phyloP scores from a whole-genome alignment of 2,113 vertebrate species.

The Panthera tigris region DNA sequence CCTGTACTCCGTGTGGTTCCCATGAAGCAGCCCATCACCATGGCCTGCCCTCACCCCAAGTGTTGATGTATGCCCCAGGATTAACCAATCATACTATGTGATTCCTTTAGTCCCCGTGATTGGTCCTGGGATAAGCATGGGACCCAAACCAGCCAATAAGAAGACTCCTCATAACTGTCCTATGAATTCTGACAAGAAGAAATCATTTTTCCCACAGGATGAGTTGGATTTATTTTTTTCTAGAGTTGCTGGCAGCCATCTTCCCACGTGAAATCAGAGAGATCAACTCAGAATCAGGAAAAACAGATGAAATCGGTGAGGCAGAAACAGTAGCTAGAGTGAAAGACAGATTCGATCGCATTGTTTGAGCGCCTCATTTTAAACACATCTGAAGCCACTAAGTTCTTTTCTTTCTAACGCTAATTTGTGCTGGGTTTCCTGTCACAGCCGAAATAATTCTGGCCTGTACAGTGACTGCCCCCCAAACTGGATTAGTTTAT shows the following conservation, averaged over 20 bases:
- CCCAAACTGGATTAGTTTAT: not conserved
- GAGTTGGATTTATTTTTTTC: not conserved
- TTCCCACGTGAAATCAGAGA: not conserved
- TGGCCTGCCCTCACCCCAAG: not conserved
- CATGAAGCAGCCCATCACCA: not conserved
- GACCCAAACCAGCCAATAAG: not conserved
- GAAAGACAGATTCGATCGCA: not conserved
- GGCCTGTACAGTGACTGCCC: not conserved
- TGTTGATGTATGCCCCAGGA: accelerated
- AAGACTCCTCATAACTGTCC: not conserved
- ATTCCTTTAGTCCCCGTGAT: not conserved
- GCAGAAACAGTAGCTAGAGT: not conserved
- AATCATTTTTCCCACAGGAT: not conserved
- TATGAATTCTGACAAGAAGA: not conserved
- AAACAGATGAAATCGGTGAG: not conserved
- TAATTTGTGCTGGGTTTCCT: not conserved
- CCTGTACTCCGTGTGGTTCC: not conserved
- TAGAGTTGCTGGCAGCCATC: not conserved
- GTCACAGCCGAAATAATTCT: not conserved
- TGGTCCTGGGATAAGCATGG: not conserved
- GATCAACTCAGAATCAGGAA: not conserved
- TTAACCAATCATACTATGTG: not conserved
- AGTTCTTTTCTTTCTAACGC: not conserved
- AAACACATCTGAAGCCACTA: not conserved
- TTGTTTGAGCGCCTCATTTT: not conserved